Conservation (phyloP, 2,888 invertebrate genomes). For the Calameuta pallipes region DNA sequence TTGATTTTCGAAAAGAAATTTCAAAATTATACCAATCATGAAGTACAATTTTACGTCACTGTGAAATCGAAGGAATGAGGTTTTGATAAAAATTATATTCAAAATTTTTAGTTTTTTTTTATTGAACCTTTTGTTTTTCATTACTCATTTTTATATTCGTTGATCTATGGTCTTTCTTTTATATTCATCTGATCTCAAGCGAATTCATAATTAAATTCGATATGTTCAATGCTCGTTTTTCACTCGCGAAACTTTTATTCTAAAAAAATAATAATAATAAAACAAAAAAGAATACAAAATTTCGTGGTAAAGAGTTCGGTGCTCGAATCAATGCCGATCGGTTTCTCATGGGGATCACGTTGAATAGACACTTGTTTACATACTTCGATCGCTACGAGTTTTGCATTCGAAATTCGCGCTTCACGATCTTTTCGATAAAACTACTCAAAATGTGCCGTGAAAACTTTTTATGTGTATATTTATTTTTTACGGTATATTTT, state of each 20-base stretch:
- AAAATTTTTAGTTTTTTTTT: background rate
- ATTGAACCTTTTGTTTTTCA: too few species aligned
- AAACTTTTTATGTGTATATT: background rate
- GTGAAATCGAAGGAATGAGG: background rate
- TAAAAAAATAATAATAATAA: background rate
- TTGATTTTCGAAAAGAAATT: background rate
- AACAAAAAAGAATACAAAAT: background rate
- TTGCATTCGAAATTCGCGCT: slow-evolving; percentile 52
- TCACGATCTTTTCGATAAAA: slow-evolving; percentile 21
- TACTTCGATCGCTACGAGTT: slow-evolving; percentile 49
- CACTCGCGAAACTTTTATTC: background rate
- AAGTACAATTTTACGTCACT: background rate
- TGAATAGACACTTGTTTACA: slow-evolving; percentile 57
- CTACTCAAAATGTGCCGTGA: background rate
- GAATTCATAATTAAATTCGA: background rate
- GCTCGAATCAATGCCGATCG: slow-evolving; percentile 20
- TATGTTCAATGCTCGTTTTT: background rate
- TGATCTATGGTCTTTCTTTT: background rate
- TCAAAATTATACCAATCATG: background rate
- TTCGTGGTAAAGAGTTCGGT: background rate
- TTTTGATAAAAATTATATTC: background rate
- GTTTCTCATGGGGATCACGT: slow-evolving; percentile 58
- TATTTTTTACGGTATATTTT: background rate
- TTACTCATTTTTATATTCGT: too few species aligned
- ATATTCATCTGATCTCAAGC: background rate